phyloP scores from a whole-genome alignment of 35 echinoderm and acorn worm species.

The Chiridota heheva region DNA sequence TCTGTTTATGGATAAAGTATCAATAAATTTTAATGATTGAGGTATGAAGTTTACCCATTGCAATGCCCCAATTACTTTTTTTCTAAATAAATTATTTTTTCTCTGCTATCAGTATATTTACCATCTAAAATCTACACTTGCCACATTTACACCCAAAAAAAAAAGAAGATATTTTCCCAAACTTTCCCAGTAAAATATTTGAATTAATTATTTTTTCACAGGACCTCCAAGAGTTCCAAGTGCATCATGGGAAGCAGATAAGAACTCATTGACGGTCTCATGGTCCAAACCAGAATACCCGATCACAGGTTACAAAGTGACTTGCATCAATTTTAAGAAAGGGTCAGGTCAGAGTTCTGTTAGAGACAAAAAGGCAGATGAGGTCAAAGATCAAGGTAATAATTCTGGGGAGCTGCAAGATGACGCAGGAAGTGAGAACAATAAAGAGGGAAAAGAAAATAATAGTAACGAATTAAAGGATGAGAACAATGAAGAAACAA shows the following conservation, averaged over 20 bases:
- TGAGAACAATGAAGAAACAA: not conserved
- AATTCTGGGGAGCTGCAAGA: constrained; percentile 28
- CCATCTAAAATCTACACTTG: too few relatives aligned
- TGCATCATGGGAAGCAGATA: constrained; percentile 7
- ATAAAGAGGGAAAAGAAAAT: constrained; percentile 6
- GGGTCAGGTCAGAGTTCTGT: not conserved
- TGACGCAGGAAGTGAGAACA: constrained; percentile 23
- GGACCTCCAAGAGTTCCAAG: constrained; percentile 31
- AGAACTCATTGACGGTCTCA: constrained; percentile 35
- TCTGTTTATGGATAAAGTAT: not conserved
- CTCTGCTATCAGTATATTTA: too few relatives aligned
- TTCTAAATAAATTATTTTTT: too few relatives aligned
- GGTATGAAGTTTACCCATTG: constrained; percentile 5
- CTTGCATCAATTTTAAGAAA: not conserved
- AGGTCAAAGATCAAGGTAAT: not conserved
- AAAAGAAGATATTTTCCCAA: too few relatives aligned
- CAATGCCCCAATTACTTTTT: too few relatives aligned
- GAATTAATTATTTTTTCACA: too few relatives aligned
- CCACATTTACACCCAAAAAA: too few relatives aligned
- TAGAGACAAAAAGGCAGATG: not conserved
- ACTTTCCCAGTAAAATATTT: too few relatives aligned
- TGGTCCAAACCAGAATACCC: constrained; percentile 65
- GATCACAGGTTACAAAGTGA: constrained; percentile 64
- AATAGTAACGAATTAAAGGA: not conserved
- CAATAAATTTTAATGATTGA: not conserved